Evolutionary conservation across 2,113 vertebrate genomes (phyloP).

Genomic region (Progne subis): DNA sequence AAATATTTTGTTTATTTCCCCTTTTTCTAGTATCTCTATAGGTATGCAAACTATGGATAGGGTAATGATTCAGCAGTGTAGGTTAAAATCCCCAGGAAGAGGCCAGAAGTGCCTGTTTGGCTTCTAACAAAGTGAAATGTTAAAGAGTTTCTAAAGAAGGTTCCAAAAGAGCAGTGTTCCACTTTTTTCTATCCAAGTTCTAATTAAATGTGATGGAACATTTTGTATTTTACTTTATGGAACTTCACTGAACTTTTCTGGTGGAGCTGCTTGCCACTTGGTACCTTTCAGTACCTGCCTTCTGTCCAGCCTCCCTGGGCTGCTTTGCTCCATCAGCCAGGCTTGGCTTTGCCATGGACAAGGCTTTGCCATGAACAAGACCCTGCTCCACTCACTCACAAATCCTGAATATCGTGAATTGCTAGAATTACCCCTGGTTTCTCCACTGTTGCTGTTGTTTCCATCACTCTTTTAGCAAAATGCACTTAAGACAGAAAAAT

Average conservation of each 20-base stretch:
- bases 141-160: not conserved
- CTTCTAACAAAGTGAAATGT: not conserved
- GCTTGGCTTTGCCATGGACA: rapidly evolving
- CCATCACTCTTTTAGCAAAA: not conserved
- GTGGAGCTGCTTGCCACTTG: not conserved
- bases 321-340: not conserved
- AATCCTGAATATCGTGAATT: not conserved
- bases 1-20: not conserved
- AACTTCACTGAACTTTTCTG: not conserved
- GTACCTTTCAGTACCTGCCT: not conserved
- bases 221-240: not conserved
- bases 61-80: not conserved
- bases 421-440: not conserved
- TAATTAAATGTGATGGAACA: not conserved
- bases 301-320: not conserved
- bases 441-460: not conserved
- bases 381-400: not conserved
- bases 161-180: not conserved
- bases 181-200: not conserved
- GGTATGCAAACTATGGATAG: not conserved
- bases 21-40: not conserved
- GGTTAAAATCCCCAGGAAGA: not conserved
- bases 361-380: rapidly evolving
- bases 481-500: not conserved
- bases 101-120: not conserved